These are phyloP conservation scores for Poeciliopsis gracilis DNA, from an alignment of 2,797 vertebrate species.

Conservation along the genomic window DNA sequence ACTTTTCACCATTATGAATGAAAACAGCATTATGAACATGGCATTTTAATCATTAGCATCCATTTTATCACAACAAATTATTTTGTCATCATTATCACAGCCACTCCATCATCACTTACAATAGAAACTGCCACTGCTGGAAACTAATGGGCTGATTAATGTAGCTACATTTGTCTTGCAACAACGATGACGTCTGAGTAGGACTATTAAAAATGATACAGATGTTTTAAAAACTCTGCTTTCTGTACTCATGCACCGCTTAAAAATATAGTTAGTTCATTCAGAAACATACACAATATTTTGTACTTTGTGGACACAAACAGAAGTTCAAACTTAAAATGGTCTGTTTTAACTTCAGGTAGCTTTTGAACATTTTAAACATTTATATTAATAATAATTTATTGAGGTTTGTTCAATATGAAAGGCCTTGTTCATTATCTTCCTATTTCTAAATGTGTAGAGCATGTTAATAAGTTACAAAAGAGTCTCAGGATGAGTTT, in stretches of 20 bases:
- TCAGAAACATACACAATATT: not conserved
- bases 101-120: conserved; percentile 7
- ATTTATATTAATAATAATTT: not conserved
- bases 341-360: not conserved
- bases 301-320: not conserved
- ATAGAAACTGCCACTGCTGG: conserved; percentile 11
- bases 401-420: not conserved
- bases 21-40: conserved; percentile 13
- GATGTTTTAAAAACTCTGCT: not conserved
- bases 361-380: not conserved
- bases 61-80: conserved; percentile 27
- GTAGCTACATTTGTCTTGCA: conserved; percentile 7
- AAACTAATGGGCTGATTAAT: conserved; percentile 11
- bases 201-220: not conserved
- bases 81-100: conserved; percentile 20
- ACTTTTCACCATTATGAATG: conserved; percentile 8
- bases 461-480: too few relatives aligned
- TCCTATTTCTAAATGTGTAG: too few relatives aligned
- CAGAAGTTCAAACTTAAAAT: not conserved
- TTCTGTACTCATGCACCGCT: not conserved
- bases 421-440: too few relatives aligned
- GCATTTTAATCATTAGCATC: conserved; percentile 17
- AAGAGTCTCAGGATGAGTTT: too few relatives aligned
- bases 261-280: not conserved
- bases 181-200: not conserved